Evolutionary conservation across 2,797 vertebrate species (phyloP), one percentile per base, ranked within the genome.

Genomic region (Psittacula echo): DNA sequence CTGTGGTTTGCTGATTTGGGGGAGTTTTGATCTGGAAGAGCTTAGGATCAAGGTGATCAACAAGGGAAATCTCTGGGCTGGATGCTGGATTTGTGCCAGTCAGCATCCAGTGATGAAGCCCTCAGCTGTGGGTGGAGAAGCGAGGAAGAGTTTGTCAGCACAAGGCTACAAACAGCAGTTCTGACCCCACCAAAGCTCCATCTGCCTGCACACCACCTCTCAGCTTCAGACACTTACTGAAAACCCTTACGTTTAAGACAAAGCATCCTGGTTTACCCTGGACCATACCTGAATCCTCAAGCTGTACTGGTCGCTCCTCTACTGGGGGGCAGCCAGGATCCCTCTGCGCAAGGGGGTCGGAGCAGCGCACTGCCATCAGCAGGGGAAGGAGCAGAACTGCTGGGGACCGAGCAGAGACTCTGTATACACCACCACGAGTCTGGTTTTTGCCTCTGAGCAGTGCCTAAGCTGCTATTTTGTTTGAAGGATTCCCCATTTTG

Each of bases 331-430:
- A 21, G 66, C 11, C 2, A 64, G 22, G 39, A 77, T 72, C 45
- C 65, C 64, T 48, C 48, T 1, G 75, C 7, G 0, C 29, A 9
- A 30, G 5, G 0, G 42, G 48, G 29, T 54, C 65, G 29, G 29
- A 91, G 74, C 81, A 1, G 58, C 93, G 90, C 78, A 91, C 58
- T 93, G 97, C 96, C 94, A 94, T 92, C 95, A 37, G 72, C 90
- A 95, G 95, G 96, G 67, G 20, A 75, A 62, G 71, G 41, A 58
- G 62, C 10, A 48, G 94, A 95, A 95, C 24, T 76, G 67, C 93
- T 30, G 30, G 34, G 29, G 12, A 18, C 42, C 4, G 0, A 14
- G 47, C n/a, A 7, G 34, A 21, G 30, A 3, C n/a, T 47, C 61
- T 6, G 0, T 3, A 14, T 10, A 11, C 53, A 18, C 2, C 37